These are phyloP conservation scores for Hydrozoanthus tunicans DNA, from an alignment of 64 coral and sea anemone species.

Conservation along the genomic window DNA sequence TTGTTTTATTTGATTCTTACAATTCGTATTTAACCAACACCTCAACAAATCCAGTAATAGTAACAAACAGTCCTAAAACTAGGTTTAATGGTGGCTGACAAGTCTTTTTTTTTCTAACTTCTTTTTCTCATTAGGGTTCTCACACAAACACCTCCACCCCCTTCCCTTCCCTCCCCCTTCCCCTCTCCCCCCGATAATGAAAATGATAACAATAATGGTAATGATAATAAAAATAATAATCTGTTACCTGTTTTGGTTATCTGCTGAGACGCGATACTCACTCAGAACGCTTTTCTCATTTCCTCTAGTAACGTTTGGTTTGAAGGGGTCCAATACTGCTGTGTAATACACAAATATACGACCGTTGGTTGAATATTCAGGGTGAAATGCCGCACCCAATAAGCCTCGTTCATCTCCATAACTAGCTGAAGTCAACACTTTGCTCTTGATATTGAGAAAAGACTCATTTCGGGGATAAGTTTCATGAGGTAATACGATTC, in stretches of 20 bases:
- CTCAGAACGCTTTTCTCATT: conserved; percentile 71
- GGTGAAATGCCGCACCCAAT: conserved; percentile 81
- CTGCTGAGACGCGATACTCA: conserved; percentile 65
- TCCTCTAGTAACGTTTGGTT: neutral
- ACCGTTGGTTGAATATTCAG: conserved; percentile 65
- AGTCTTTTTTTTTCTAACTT: no score
- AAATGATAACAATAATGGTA: neutral
- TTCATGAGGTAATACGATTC: conserved; percentile 53
- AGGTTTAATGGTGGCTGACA: no score
- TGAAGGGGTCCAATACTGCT: neutral
- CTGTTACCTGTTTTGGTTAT: conserved; percentile 58
- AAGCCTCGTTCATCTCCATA: conserved; percentile 85
- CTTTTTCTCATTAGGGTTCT: no score
- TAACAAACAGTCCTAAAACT: no score
- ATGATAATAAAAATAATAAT: neutral
- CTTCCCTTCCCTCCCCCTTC: no score
- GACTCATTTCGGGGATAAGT: conserved; percentile 36
- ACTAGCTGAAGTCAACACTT: conserved; percentile 56
- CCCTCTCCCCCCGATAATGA: neutral
- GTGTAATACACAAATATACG: conserved; percentile 92
- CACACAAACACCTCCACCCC: no score
- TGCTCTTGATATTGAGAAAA: conserved; percentile 82
- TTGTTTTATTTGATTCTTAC: no score
- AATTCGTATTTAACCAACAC: no score
- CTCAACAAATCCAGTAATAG: no score